Evolutionary conservation across 1,140 invertebrate species (phyloP).

Genomic region (Panulirus ornatus): DNA sequence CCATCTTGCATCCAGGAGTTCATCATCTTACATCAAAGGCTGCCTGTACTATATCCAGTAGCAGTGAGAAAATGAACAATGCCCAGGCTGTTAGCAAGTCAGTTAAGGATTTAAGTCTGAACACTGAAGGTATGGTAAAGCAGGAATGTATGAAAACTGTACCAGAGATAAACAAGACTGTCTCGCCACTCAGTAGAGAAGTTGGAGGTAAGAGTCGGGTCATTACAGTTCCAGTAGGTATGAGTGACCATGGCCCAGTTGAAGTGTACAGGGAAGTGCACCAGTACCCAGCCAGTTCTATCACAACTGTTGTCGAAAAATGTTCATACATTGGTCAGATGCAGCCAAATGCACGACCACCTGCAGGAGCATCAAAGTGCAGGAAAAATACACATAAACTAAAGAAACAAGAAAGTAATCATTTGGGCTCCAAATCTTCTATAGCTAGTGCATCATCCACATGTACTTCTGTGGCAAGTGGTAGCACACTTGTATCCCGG

Average conservation of each 20-base stretch:
- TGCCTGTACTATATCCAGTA: background rate
- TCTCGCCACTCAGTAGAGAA: background rate
- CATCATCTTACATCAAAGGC: background rate
- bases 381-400: slow-evolving; percentile 29
- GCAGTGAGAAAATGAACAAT: background rate
- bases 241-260: slow-evolving; percentile 62
- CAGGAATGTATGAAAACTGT: background rate
- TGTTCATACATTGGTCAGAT: slow-evolving; percentile 46
- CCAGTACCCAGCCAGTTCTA: slow-evolving; percentile 59
- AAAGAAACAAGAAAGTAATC: slow-evolving; percentile 35
- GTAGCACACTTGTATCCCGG: slow-evolving; percentile 36
- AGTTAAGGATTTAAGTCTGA: background rate
- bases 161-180: background rate
- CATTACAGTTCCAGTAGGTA: slow-evolving; percentile 61
- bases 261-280: slow-evolving; percentile 67
- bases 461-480: slow-evolving; percentile 44
- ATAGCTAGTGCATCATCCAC: slow-evolving; percentile 53
- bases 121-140: background rate
- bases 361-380: background rate
- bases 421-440: slow-evolving; percentile 59
- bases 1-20: background rate
- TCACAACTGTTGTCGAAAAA: slow-evolving; percentile 64
- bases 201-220: slow-evolving; percentile 16
- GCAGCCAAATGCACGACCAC: background rate
- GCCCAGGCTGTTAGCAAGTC: background rate